Base-by-base conservation (phyloP, 2,888 invertebrate species). In the Noctua comes region DNA sequence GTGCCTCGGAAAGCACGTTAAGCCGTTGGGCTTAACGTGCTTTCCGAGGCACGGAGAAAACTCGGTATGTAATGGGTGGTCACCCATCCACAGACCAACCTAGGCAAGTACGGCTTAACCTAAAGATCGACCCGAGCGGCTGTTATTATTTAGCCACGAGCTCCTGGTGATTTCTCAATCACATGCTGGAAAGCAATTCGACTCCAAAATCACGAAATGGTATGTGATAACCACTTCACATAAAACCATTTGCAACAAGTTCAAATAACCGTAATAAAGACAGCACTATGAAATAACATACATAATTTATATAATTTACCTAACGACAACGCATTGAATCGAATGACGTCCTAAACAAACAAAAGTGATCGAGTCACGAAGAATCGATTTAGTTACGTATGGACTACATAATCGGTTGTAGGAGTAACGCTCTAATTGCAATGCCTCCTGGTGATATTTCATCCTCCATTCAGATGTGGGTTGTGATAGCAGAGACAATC, bases 351-450 rank as follows among this genome's bases (percentile, higher is more conserved):
- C 54, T 75, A 75, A 70, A 86, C 73, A 86, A 86, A 86, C 85
- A 80, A 86, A 84, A 79, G 69, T 81, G 75, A 83, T 76, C 80
- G 70, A 91, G 91, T 91, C 91, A 92, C 92, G 92, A 86, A 88
- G 65, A 89, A 91, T 90, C 91, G 89, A 91, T 92, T 91, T 87
- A 86, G 90, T 91, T 92, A 90, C 89, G 89, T 91, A 85, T 78
- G 82, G 81, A 73, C 78, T 73, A 82, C 86, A 86, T 90, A 91
- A 92, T 89, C 90, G 86, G 82, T 89, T 68, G 86, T 84, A 77
- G 76, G 82, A 76, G 78, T 86, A 76, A 72, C 72, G 78, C 16
- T 86, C 80, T 88, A 85, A 88, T 85, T 82, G 84, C 85, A 84
- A 85, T 87, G 86, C 84, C 89, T 89, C 79, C 77, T 74, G 79